phyloP scores from a whole-genome alignment of 2,797 vertebrate genomes.

The Fundulus diaphanus region DNA sequence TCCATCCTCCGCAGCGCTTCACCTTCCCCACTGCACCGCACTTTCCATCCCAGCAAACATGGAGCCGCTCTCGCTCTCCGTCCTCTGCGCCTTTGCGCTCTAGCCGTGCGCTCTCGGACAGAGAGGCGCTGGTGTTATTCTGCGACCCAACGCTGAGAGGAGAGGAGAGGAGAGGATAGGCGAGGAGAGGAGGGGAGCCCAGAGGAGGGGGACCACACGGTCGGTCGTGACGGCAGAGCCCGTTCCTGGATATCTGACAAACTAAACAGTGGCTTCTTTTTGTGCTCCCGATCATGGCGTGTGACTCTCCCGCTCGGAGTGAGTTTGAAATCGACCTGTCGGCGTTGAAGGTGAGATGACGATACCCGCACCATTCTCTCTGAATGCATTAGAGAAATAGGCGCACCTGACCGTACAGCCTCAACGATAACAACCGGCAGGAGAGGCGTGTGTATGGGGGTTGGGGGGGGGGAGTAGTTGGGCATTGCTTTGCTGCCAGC shows the following conservation, averaged over 20 bases:
- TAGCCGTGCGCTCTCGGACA: conserved; percentile 47
- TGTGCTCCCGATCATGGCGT: conserved; percentile 88
- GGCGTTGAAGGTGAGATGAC: conserved; percentile 91
- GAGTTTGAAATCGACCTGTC: conserved; percentile 95
- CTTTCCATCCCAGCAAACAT: conserved; percentile 50
- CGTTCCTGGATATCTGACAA: conserved; percentile 53
- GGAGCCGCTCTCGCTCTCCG: conserved; percentile 31
- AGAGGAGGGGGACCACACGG: conserved; percentile 32
- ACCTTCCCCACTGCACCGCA: conserved; percentile 17
- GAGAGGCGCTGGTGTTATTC: background rate
- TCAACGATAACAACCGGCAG: conserved; percentile 48
- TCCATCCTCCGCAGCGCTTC: conserved; percentile 17
- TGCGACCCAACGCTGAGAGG: background rate
- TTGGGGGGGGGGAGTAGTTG: background rate
- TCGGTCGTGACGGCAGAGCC: conserved; percentile 60
- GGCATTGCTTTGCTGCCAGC: background rate
- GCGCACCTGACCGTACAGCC: conserved; percentile 62
- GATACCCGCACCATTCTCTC: background rate
- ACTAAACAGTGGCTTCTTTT: conserved; percentile 46
- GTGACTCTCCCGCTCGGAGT: conserved; percentile 92
- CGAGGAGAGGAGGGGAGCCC: conserved; percentile 8
- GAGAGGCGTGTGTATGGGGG: background rate
- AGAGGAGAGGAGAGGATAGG: background rate
- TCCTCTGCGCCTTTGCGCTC: conserved; percentile 37
- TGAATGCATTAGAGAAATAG: background rate